Percentiles rank a stretch among this genome's conserved stretches.
These are phyloP conservation scores for Ophioninae sp. DNA, from an alignment of 2,888 invertebrate genomes.

Conservation along the genomic window DNA sequence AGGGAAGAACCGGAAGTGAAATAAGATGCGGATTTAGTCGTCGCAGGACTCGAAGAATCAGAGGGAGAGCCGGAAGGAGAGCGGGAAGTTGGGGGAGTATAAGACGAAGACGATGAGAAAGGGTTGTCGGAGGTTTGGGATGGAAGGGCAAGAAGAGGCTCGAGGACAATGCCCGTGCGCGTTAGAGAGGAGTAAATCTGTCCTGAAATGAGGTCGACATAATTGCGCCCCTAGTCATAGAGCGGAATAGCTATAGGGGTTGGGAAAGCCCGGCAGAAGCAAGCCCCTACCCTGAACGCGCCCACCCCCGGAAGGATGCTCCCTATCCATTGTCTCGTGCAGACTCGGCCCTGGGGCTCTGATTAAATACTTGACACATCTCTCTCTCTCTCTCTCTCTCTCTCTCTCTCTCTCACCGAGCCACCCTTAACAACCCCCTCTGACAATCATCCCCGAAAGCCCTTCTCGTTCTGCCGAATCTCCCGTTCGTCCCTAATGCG, in stretches of 20 bases:
- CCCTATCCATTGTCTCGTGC: slow-evolving; percentile 77
- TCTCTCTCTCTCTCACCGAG: slow-evolving; percentile 7
- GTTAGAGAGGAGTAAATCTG: slow-evolving; percentile 71
- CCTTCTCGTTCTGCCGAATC: neutral
- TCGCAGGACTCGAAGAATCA: neutral
- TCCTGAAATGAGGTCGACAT: slow-evolving; percentile 78
- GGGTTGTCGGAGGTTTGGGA: slow-evolving; percentile 11
- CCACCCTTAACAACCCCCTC: neutral
- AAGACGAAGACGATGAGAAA: slow-evolving; percentile 22
- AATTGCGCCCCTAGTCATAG: slow-evolving; percentile 77
- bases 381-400: slow-evolving; percentile 58
- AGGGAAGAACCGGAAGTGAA: slow-evolving; percentile 25
- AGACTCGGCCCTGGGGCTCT: slow-evolving; percentile 75
- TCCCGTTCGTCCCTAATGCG: neutral
- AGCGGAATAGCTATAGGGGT: slow-evolving; percentile 46
- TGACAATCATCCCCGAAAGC: neutral
- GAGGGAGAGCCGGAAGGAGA: slow-evolving; percentile 21
- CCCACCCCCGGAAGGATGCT: slow-evolving; percentile 65
- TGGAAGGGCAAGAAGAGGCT: slow-evolving; percentile 24
- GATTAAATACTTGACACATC: slow-evolving; percentile 81
- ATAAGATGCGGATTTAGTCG: slow-evolving; percentile 32
- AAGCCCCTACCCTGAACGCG: neutral
- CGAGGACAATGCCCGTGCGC: slow-evolving; percentile 60
- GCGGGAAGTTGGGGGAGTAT: slow-evolving; percentile 56
- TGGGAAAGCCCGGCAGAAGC: slow-evolving; percentile 39